A percentile compares a stretch with the other conserved stretches of the same genome.
These are phyloP conservation scores for Hylaeus anthracinus DNA, from an alignment of 1,140 invertebrate species.

Conservation along the genomic window DNA sequence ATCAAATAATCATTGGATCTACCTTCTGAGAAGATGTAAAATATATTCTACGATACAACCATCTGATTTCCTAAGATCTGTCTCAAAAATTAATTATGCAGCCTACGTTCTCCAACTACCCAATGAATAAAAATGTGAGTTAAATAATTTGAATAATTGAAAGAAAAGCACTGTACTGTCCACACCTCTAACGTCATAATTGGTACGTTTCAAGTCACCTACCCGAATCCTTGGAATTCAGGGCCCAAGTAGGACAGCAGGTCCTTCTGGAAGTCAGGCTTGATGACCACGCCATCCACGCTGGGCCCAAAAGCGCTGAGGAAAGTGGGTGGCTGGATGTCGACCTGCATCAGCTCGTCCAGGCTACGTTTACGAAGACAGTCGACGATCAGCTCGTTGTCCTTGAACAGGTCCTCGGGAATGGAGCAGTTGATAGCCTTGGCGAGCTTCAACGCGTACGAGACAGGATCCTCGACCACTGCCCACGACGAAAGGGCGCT, in stretches of 20 bases:
- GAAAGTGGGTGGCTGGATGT: constrained; percentile 91
- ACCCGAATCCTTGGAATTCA: constrained; percentile 85
- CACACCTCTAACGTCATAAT: background rate
- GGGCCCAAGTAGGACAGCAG: constrained; percentile 86
- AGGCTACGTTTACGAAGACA: constrained; percentile 89
- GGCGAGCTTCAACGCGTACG: constrained; percentile 92
- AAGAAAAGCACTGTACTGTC: too few relatives aligned
- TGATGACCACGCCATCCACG: constrained; percentile 93
- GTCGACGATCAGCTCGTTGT: constrained; percentile 91
- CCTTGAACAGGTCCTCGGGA: constrained; percentile 88
- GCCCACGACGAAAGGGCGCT: constrained; percentile 97
- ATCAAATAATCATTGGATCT: too few relatives aligned
- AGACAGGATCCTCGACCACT: constrained; percentile 92
- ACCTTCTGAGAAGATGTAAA: too few relatives aligned
- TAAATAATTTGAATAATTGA: too few relatives aligned
- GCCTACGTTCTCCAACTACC: too few relatives aligned
- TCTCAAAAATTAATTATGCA: too few relatives aligned
- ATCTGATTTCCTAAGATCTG: too few relatives aligned
- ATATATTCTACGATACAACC: too few relatives aligned
- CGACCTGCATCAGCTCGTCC: constrained; percentile 88
- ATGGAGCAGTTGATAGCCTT: constrained; percentile 92
- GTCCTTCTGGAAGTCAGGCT: constrained; percentile 89
- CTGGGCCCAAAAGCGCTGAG: constrained; percentile 92
- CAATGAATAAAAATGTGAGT: too few relatives aligned
- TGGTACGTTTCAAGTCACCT: constrained; percentile 43